Base-by-base conservation (phyloP, 2,888 invertebrate genomes). In the Pyrgus malvae region DNA sequence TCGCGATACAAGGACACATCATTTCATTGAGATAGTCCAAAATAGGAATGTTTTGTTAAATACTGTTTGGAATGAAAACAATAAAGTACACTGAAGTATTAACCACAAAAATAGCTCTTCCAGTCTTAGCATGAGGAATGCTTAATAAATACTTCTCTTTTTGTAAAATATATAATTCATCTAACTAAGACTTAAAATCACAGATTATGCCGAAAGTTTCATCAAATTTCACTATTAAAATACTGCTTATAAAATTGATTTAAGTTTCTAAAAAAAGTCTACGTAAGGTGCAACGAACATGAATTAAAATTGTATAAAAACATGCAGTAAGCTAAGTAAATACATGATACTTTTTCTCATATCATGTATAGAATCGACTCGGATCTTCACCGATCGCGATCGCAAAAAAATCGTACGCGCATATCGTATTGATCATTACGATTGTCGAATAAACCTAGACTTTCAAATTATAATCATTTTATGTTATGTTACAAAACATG, bases 41-140 rank as follows among this genome's bases (percentile, higher is more conserved):
- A 38, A 65, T 67, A 71, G 82, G 82, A 83, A 83, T 82, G 84
- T 71, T 53, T 27, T 7, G 60, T 37, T 33, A 68, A 78, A 80
- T 80, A 78, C 72, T 74, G 70, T 63, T 65, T 50, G 45, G 58
- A 57, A 59, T 59, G 57, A 55, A 58, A 50, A 49, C 41, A n/a
- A 53, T 37, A n/a, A 9, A 57, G 9, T 63, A 63, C 62, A 65
- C 63, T 63, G 62, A 40, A 56, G 44, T 37, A 53, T 57, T 59
- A 33, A 58, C 56, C 44, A 58, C 53, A 55, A 51, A 38, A 38
- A 21, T 11, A 21, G 21, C 38, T 21, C 12, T 21, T 21, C 64
- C 65, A 65, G 65, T 68, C 64, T 66, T 59, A 40, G n/a, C 21
- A 27, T 41, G 35, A 55, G 63, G 63, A 63, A 61, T 63, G 61